phyloP scores from a whole-genome alignment of 2,113 vertebrate genomes.

The Rhagologus leucostigma region DNA sequence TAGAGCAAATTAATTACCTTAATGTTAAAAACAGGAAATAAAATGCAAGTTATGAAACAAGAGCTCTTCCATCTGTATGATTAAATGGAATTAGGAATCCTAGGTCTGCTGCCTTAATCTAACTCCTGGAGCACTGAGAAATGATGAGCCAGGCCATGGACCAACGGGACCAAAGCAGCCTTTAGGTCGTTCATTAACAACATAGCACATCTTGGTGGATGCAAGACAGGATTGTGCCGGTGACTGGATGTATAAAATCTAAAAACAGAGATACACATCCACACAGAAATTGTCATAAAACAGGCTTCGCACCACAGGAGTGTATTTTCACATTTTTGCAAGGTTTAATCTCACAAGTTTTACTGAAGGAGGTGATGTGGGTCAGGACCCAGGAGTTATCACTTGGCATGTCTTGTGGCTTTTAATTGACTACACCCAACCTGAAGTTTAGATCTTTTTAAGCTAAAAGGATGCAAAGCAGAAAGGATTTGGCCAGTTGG shows the following conservation, averaged over 20 bases:
- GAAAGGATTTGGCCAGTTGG: background rate
- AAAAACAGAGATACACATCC: background rate
- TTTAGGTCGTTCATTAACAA: background rate
- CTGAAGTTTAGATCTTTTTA: background rate
- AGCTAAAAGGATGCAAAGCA: background rate
- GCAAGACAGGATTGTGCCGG: background rate
- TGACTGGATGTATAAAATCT: background rate
- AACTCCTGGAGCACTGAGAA: background rate
- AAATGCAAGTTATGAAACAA: background rate
- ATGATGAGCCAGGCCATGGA: background rate
- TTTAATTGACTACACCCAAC: background rate
- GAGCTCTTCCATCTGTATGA: background rate
- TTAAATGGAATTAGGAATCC: background rate
- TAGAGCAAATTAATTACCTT: background rate
- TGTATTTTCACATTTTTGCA: background rate
- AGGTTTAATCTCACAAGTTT: background rate
- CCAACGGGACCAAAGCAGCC: background rate
- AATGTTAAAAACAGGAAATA: background rate
- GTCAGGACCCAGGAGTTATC: background rate
- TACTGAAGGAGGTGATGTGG: background rate
- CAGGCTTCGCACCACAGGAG: rapidly evolving
- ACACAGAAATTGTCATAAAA: background rate
- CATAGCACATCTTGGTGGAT: rapidly evolving
- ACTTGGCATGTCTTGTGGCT: background rate
- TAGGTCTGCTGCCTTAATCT: background rate